Base-by-base conservation (phyloP, 2,113 vertebrate genomes). In the Grantiella picta region DNA sequence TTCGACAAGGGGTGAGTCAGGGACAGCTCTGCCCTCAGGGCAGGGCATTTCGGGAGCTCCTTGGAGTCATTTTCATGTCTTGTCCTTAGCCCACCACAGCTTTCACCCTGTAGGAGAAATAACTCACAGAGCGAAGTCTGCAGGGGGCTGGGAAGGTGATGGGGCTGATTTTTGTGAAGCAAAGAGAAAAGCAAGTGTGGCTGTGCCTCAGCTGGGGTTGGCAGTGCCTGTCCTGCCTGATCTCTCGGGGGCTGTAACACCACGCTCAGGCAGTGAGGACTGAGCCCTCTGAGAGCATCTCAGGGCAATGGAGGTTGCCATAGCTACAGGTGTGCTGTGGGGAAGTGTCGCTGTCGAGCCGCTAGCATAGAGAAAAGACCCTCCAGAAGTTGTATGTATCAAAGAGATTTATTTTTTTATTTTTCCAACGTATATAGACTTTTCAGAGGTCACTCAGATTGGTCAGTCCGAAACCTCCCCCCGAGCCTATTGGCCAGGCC, bases 1-100 rank as follows among this genome's bases (percentile, higher is more conserved):
- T 99, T 99, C 2, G 99, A 99, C 97, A 99, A 99, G 98, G 98
- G 98, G 99, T 99, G 98, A 99, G 99, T 97, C 28, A 11, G 54
- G 33, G 19, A 12, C 24, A 1, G 24, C 78, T 33, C 63, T 71
- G 18, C 10, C 45, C 35, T 75, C 14, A 4, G 66, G n/a, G 38
- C 25, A 5, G 24, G 12, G 9, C 2, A 0, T 22, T 83, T n/a
- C 29, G 35, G 54, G 42, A 16, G 60, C 31, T 70, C 1, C 66
- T 19, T 36, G 64, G 28, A 68, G 23, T 70, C 9, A 25, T 31
- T 27, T 11, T 35, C 40, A 4, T 33, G 53, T 8, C 65, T 64
- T 45, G 8, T 38, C 31, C 77, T 60, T 13, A 76, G 31, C n/a
- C 78, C 64, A 24, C 7, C 42, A 4, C 64, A 20, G 53, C 28